phyloP scores from a whole-genome alignment of 2,888 invertebrate species.

The Parnassius mnemosyne region DNA sequence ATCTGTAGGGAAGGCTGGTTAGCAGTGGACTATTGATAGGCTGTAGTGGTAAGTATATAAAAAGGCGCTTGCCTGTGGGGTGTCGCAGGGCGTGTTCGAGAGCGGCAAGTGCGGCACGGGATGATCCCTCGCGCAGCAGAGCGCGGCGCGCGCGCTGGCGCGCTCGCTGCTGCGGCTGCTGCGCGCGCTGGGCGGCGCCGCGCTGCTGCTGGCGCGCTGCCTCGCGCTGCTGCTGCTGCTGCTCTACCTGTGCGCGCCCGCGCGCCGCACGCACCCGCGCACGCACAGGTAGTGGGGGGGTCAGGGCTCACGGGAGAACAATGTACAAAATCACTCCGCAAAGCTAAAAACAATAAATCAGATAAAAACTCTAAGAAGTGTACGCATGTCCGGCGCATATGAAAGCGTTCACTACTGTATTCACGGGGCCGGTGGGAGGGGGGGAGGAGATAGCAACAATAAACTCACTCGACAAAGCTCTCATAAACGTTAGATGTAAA shows the following conservation, averaged over 20 bases:
- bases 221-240: constrained; percentile 37
- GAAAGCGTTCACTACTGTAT: too few species aligned
- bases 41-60: too few species aligned
- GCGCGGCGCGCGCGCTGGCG: constrained; percentile 44
- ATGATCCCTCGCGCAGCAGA: constrained; percentile 70
- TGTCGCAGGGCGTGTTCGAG: constrained; percentile 87
- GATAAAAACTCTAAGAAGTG: too few species aligned
- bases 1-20: too few species aligned
- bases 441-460: constrained; percentile 26
- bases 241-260: constrained; percentile 36
- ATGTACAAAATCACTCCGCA: too few species aligned
- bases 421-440: background rate
- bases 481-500: background rate
- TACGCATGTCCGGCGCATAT: too few species aligned
- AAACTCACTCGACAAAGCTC: background rate
- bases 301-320: too few species aligned
- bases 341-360: too few species aligned
- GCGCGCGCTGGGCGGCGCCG: constrained; percentile 32
- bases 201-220: constrained; percentile 39
- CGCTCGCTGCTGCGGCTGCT: constrained; percentile 41
- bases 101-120: constrained; percentile 93
- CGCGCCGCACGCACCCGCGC: constrained; percentile 34
- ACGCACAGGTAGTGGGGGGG: constrained; percentile 33
- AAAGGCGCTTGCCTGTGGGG: background rate
- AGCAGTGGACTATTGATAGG: too few species aligned